Conservation (phyloP, 2,888 invertebrate genomes). For the Galerucella nymphaeae region DNA sequence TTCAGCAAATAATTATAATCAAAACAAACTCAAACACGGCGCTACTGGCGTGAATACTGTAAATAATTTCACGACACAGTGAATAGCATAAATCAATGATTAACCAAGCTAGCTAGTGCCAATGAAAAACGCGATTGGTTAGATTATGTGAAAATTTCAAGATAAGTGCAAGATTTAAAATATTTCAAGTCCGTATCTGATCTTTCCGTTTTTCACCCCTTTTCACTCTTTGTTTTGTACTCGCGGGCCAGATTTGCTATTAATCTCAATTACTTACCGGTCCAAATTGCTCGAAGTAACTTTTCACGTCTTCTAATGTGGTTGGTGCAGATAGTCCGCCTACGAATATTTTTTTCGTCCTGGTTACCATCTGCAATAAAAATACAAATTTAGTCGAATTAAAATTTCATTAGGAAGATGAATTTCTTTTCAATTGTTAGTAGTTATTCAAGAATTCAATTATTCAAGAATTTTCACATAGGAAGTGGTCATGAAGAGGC, state of each 20-base stretch:
- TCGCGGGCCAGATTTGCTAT: constrained; percentile 19
- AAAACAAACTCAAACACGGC: too few species aligned
- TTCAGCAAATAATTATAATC: too few species aligned
- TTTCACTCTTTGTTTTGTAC: constrained; percentile 19
- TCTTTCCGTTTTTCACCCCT: neutral
- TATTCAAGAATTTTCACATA: too few species aligned
- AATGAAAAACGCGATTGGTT: too few species aligned
- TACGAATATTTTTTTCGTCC: constrained; percentile 99
- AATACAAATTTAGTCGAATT: neutral
- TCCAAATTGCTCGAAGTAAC: constrained; percentile 99
- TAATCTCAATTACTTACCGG: constrained; percentile 80
- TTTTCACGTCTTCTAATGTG: constrained; percentile 99
- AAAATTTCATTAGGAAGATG: neutral
- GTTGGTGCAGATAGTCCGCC: constrained; percentile 99
- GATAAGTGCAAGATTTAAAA: neutral
- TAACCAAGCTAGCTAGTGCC: too few species aligned
- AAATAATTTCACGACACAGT: too few species aligned
- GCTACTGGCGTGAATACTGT: too few species aligned
- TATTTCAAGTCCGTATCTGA: constrained; percentile 1
- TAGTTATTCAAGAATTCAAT: too few species aligned
- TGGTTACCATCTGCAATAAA: constrained; percentile 93
- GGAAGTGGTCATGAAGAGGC: too few species aligned
- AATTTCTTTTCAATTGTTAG: too few species aligned
- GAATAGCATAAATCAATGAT: too few species aligned
- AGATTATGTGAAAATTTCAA: too few species aligned